phyloP scores from a whole-genome alignment of 2,888 invertebrate species.

The Meloe dianella region DNA sequence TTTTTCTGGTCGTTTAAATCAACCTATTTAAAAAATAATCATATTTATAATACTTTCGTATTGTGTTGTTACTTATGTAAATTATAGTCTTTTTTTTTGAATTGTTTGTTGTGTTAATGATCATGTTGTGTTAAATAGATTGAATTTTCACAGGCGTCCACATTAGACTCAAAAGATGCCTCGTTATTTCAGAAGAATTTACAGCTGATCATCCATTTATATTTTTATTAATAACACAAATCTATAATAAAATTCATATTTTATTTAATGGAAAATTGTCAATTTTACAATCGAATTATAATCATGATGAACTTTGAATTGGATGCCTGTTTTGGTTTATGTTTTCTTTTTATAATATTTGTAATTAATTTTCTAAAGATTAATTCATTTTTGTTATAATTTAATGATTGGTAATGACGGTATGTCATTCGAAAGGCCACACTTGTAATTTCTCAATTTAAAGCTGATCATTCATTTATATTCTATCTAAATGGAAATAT shows the following conservation, averaged over 20 bases:
- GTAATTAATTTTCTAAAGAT: not conserved
- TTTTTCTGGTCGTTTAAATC: not conserved
- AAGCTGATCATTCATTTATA: slow-evolving; percentile 44
- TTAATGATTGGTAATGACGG: slow-evolving; percentile 14
- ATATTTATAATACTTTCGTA: no score
- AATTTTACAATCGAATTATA: not conserved
- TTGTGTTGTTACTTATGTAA: not conserved
- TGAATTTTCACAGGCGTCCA: slow-evolving; percentile 32
- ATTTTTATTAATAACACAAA: slow-evolving; percentile 25
- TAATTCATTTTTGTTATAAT: not conserved
- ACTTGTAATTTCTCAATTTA: slow-evolving; percentile 21
- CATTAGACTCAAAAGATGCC: slow-evolving; percentile 31
- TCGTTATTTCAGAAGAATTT: slow-evolving; percentile 36
- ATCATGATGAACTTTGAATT: slow-evolving; percentile 33
- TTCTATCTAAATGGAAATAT: slow-evolving; percentile 46
- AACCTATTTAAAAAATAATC: not conserved
- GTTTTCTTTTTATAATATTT: no score
- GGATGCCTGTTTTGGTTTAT: not conserved
- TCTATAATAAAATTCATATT: slow-evolving; percentile 17
- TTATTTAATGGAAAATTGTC: slow-evolving; percentile 33
- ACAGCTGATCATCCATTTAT: slow-evolving; percentile 48
- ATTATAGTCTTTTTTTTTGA: not conserved
- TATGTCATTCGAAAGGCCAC: slow-evolving; percentile 2
- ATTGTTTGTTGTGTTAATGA: not conserved
- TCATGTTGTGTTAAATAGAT: slow-evolving; percentile 9